phyloP scores from a whole-genome alignment of 2,113 vertebrate genomes.

The Protobothrops mucrosquamatus region DNA sequence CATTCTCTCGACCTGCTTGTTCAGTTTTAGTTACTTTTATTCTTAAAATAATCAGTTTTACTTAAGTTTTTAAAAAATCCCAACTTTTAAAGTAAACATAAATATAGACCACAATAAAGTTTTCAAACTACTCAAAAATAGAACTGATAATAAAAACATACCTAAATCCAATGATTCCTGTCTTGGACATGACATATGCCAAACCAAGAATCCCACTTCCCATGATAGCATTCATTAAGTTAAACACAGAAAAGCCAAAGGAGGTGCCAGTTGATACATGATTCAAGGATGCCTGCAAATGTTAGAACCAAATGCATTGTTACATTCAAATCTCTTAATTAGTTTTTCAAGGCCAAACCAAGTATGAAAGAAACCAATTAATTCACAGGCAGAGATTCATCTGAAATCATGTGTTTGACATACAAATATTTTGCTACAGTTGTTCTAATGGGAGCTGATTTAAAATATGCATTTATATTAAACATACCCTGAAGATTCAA shows the following conservation, averaged over 20 bases:
- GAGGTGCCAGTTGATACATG: conserved; percentile 74
- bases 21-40: background rate
- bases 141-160: conserved; percentile 59
- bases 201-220: conserved; percentile 93
- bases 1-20: background rate
- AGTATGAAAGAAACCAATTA: background rate
- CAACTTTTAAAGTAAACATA: background rate
- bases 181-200: conserved; percentile 89
- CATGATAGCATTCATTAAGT: conserved; percentile 95
- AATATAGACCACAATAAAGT: background rate
- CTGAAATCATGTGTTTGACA: background rate
- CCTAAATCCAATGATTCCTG: conserved; percentile 91
- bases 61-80: background rate
- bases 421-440: background rate
- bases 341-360: background rate
- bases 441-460: background rate
- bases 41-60: background rate
- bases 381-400: background rate
- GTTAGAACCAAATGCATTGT: background rate
- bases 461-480: background rate
- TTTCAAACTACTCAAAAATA: background rate
- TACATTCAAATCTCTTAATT: background rate
- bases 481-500: background rate
- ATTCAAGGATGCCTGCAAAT: conserved; percentile 62
- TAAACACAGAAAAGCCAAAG: conserved; percentile 87